Percentiles rank a stretch among this genome's conserved stretches.
These are phyloP conservation scores for Coecobrya sp. DNA, from an alignment of 2,888 invertebrate species.

Conservation along the genomic window DNA sequence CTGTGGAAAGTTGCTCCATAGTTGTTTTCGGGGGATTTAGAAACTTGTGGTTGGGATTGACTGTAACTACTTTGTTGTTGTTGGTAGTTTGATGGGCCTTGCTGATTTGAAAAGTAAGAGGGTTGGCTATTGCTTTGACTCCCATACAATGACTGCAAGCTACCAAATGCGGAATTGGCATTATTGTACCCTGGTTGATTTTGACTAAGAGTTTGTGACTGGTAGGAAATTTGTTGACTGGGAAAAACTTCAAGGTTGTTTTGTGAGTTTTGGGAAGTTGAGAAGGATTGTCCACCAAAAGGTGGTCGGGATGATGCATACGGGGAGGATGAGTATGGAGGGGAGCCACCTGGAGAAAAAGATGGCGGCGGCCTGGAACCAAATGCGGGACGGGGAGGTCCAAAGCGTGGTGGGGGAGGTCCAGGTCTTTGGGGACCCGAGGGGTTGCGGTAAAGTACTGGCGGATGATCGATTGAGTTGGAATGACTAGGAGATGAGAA, in stretches of 20 bases:
- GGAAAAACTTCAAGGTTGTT: conserved; percentile 84
- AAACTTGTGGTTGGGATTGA: conserved; percentile 63
- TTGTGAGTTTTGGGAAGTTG: conserved; percentile 48
- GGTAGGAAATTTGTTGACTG: conserved; percentile 83
- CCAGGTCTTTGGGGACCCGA: conserved; percentile 50
- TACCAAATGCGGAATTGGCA: not conserved
- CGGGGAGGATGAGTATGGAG: conserved; percentile 25
- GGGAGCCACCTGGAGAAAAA: conserved; percentile 39
- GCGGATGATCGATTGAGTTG: conserved; percentile 50
- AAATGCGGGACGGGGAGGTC: conserved; percentile 45
- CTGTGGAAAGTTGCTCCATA: conserved; percentile 81
- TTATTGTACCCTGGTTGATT: conserved; percentile 60
- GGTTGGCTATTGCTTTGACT: conserved; percentile 59
- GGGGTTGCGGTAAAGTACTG: conserved; percentile 47
- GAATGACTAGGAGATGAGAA: conserved; percentile 40
- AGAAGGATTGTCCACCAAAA: conserved; percentile 3
- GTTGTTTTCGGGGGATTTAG: conserved; percentile 55
- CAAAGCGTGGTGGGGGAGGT: conserved; percentile 19
- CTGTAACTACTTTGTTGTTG: conserved; percentile 73
- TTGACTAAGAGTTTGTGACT: conserved; percentile 80
- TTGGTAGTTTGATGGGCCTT: conserved; percentile 49
- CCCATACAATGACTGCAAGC: conserved; percentile 65
- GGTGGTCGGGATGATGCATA: conserved; percentile 3
- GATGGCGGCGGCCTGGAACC: conserved; percentile 53
- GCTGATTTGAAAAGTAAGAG: conserved; percentile 37